Evolutionary conservation across 2,797 vertebrate species (phyloP).

Genomic region (Hippopotamyrus pictus): DNA sequence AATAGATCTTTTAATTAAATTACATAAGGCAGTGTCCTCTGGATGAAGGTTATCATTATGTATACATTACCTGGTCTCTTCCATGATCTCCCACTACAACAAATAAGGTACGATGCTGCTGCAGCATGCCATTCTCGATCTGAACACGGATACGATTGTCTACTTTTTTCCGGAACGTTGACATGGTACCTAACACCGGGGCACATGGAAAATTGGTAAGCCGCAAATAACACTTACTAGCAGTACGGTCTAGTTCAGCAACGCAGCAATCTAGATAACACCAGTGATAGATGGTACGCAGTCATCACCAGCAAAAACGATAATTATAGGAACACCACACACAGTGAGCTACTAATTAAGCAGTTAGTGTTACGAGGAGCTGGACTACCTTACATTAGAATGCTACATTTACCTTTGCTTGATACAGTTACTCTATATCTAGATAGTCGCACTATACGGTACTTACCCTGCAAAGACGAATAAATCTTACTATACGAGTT

Average conservation of each 20-base stretch:
- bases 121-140: conserved; percentile 88
- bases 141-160: conserved; percentile 92
- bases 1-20: background rate
- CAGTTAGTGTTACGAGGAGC: background rate
- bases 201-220: background rate
- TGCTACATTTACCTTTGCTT: background rate
- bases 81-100: conserved; percentile 89
- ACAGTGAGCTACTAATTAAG: background rate
- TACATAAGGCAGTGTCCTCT: background rate
- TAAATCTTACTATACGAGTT: conserved; percentile 7
- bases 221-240: background rate
- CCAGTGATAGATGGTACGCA: background rate
- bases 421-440: background rate
- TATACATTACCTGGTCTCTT: conserved; percentile 79
- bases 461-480: background rate
- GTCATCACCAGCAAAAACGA: background rate
- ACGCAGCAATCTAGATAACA: background rate
- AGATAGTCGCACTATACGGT: background rate
- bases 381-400: background rate
- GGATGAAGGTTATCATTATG: background rate
- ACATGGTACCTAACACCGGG: conserved; percentile 42
- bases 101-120: conserved; percentile 78
- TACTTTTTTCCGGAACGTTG: conserved; percentile 85
- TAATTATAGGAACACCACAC: background rate
- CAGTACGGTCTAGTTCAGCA: background rate